These are phyloP conservation scores for Aelia acuminata DNA, from an alignment of 2,888 invertebrate genomes.

Conservation along the genomic window DNA sequence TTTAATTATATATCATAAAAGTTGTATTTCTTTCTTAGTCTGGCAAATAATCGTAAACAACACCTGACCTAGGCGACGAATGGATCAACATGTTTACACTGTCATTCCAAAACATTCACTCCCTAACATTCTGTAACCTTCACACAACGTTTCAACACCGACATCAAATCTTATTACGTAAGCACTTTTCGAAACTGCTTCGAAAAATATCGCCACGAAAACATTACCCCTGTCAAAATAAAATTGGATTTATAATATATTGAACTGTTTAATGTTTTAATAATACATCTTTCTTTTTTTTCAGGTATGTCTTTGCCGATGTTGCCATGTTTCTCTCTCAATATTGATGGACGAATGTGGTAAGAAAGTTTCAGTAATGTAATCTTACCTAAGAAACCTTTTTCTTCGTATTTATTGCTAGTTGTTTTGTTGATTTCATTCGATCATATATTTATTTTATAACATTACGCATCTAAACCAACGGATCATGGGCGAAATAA, in stretches of 20 bases:
- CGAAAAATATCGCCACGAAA: constrained; percentile 19
- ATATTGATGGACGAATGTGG: not conserved
- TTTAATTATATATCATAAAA: too few species aligned
- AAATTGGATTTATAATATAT: constrained; percentile 36
- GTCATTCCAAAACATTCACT: constrained; percentile 14
- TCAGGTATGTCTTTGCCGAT: not conserved
- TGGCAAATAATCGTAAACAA: not conserved
- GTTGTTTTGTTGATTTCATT: too few species aligned
- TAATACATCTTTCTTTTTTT: not conserved
- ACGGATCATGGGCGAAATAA: too few species aligned
- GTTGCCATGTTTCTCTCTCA: not conserved
- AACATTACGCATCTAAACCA: too few species aligned
- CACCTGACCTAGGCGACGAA: not conserved
- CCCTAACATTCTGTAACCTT: constrained; percentile 21
- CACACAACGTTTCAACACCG: constrained; percentile 16
- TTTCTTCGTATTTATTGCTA: too few species aligned
- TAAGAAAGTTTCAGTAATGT: not conserved
- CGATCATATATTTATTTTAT: too few species aligned
- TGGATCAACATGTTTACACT: constrained; percentile 14
- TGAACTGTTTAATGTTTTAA: not conserved
- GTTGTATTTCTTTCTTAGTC: too few species aligned
- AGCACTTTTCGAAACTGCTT: not conserved
- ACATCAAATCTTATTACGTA: constrained; percentile 29
- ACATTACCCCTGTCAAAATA: constrained; percentile 19
- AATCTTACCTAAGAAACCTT: too few species aligned